These are phyloP conservation scores for Folsomia candida DNA, from an alignment of 2,888 invertebrate species.

Conservation along the genomic window DNA sequence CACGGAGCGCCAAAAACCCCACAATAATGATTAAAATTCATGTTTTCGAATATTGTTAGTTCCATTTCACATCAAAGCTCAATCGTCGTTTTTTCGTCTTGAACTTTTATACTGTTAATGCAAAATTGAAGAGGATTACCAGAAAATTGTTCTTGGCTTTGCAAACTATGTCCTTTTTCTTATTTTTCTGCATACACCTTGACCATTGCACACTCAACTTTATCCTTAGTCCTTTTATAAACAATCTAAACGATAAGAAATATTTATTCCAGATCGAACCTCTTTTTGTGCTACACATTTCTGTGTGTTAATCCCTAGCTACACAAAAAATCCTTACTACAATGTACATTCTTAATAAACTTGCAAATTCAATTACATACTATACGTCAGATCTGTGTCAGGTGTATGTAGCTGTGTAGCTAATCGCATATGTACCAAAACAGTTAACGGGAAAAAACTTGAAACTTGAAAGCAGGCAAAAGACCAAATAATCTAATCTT, in stretches of 20 bases:
- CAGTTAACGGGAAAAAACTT: too few species aligned
- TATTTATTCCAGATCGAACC: neutral
- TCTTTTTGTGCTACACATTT: slow-evolving; percentile 9
- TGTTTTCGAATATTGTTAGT: neutral
- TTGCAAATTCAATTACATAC: too few species aligned
- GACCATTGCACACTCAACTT: neutral
- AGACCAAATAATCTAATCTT: neutral
- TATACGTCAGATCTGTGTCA: too few species aligned
- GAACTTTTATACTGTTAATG: neutral
- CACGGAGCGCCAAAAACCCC: neutral
- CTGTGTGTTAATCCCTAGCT: neutral
- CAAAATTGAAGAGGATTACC: neutral
- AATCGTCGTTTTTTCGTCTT: too few species aligned
- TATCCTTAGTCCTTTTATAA: neutral
- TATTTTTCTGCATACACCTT: neutral
- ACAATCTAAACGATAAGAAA: slow-evolving; percentile 1
- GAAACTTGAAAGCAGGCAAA: neutral
- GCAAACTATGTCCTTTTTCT: neutral
- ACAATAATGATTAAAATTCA: slow-evolving; percentile 2
- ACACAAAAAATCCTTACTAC: neutral
- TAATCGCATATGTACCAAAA: too few species aligned
- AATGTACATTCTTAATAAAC: neutral
- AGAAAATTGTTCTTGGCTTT: neutral
- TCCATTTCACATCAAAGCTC: too few species aligned
- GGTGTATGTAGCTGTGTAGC: too few species aligned